Evolutionary conservation across 2,888 invertebrate species (phyloP), one percentile per base, ranked within the genome.

Genomic region (Abrostola tripartita): DNA sequence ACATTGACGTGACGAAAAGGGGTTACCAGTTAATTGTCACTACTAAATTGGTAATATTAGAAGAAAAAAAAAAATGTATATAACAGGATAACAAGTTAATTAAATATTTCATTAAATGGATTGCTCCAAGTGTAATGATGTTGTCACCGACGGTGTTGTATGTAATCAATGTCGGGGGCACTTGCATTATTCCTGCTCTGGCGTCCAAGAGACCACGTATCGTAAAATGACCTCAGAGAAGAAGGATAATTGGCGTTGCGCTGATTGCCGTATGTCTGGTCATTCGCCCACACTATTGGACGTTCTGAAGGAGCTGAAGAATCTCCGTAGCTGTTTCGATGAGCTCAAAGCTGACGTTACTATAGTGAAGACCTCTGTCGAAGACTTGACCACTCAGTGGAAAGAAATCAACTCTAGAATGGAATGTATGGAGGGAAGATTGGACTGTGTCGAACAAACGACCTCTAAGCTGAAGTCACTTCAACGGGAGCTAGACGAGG

Each of bases 181-280:
- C 12, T 47, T 47, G 12, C 49, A 51, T 41, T 37, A 24, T 58
- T 50, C 6, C n/a, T 53, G 53, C 9, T 38, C 6, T 11, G 37
- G 37, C 35, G 41, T 53, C 12, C 35, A 14, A 40, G 40, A 49
- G 10, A 41, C n/a, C 36, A 51, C 51, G 7, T 24, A 51, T 37
- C 52, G 51, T 24, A 51, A 37, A 47, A 55, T 55, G 55, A 55
- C 55, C 11, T 14, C 44, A n/a, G 55, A 14, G n/a, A 47, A 52
- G 14, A 12, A 40, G 44, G 51, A 57, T n/a, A 47, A 37, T 37
- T 55, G 55, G 55, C 55, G 55, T 44, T 55, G 55, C 44, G n/a
- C 44, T 37, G 47, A 5, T 6, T 60, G 44, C 37, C 49, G 49
- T 49, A n/a, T 8, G 9, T 5, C 55, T 12, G 12, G 12, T 12